These are phyloP conservation scores for Rattus rattus DNA, from an alignment of 2,113 vertebrate species.

Conservation along the genomic window DNA sequence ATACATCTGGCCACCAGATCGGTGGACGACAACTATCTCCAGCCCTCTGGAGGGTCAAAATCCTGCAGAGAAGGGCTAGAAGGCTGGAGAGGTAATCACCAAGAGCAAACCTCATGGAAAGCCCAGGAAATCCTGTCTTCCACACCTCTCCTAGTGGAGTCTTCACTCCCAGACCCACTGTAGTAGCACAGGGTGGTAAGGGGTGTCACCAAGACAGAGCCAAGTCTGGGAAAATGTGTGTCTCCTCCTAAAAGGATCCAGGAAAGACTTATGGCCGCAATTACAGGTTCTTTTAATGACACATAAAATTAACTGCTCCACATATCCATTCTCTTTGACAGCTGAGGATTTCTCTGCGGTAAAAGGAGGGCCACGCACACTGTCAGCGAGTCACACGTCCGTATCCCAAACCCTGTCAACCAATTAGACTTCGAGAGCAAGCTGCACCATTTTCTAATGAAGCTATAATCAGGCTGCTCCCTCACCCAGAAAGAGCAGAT, in stretches of 20 bases:
- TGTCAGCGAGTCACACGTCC: conserved; percentile 61
- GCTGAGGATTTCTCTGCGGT: conserved; percentile 64
- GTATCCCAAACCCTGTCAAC: conserved; percentile 74
- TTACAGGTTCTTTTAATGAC: conserved; percentile 76
- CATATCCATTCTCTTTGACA: conserved; percentile 68
- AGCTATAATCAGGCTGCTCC: conserved; percentile 76
- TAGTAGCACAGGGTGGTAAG: background rate
- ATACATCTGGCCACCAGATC: background rate
- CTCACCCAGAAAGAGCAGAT: conserved; percentile 77
- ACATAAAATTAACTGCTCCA: conserved; percentile 71
- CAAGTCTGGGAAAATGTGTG: background rate
- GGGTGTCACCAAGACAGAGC: background rate
- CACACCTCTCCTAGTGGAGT: background rate
- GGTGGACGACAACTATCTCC: background rate
- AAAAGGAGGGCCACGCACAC: background rate
- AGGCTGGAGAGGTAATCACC: background rate
- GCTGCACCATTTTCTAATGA: conserved; percentile 72
- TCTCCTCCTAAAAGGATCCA: conserved; percentile 37
- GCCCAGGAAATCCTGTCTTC: background rate
- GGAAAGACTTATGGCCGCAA: conserved; percentile 57
- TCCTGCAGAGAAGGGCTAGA: background rate
- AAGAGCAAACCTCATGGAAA: background rate
- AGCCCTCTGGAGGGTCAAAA: background rate
- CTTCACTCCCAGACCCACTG: background rate
- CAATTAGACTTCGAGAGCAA: conserved; percentile 73